Percentiles rank a stretch among this genome's conserved stretches.
These are phyloP conservation scores for Halichoeres trimaculatus DNA, from an alignment of 2,113 vertebrate genomes.

Conservation along the genomic window DNA sequence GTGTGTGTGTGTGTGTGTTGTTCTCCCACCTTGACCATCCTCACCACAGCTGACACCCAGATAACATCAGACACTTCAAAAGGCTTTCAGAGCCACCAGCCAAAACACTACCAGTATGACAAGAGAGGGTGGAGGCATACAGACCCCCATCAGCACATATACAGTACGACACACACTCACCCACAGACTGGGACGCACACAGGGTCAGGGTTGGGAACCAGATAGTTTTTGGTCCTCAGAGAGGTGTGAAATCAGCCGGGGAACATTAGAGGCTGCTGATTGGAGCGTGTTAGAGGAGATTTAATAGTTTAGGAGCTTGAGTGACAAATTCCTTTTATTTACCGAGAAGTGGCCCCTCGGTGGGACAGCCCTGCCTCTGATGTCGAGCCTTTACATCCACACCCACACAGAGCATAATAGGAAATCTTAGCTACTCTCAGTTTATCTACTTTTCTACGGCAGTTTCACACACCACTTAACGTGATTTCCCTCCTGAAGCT, in stretches of 20 bases:
- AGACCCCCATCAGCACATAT: constrained; percentile 52
- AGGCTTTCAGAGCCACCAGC: constrained; percentile 68
- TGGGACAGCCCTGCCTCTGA: constrained; percentile 61
- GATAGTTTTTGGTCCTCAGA: constrained; percentile 70
- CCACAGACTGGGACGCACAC: constrained; percentile 21
- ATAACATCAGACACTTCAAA: constrained; percentile 75
- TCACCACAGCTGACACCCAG: constrained; percentile 70
- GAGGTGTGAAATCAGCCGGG: constrained; percentile 67
- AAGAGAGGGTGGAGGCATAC: constrained; percentile 52
- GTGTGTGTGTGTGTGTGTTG: constrained; percentile 35
- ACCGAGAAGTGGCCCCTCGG: constrained; percentile 59
- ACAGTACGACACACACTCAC: constrained; percentile 34
- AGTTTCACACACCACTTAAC: constrained; percentile 80
- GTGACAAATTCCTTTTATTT: constrained; percentile 77
- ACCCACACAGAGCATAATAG: constrained; percentile 72
- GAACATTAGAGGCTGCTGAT: constrained; percentile 60
- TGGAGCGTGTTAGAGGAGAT: constrained; percentile 70
- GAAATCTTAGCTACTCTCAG: constrained; percentile 81
- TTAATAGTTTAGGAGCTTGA: constrained; percentile 70
- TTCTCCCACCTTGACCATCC: constrained; percentile 69
- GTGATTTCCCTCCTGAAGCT: constrained; percentile 69
- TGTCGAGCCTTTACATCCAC: constrained; percentile 52
- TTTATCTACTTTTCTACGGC: constrained; percentile 73
- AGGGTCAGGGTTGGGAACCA: constrained; percentile 27
- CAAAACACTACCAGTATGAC: constrained; percentile 72